phyloP scores from a whole-genome alignment of 2,113 vertebrate genomes.

The Hypocryptadius cinnamomeus region DNA sequence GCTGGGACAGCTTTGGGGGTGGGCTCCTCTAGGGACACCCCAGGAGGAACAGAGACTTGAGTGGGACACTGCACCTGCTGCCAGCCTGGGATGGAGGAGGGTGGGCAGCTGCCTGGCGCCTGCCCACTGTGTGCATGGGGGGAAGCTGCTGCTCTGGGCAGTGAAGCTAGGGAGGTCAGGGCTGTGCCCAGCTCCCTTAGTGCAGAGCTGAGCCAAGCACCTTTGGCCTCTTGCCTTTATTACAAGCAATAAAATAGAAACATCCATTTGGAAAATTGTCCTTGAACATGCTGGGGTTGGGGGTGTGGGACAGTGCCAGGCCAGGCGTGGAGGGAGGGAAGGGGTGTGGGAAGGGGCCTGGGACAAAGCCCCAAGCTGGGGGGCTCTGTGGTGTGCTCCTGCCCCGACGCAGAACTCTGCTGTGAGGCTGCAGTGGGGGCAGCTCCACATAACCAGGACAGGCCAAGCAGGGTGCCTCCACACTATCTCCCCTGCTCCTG shows the following conservation, averaged over 20 bases:
- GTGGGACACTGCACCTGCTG: not conserved
- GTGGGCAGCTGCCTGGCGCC: not conserved
- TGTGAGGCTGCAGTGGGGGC: not conserved
- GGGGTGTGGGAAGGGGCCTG: not conserved
- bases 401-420: not conserved
- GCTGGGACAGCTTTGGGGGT: not conserved
- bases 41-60: not conserved
- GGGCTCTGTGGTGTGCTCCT: not conserved
- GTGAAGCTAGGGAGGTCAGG: not conserved
- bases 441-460: not conserved
- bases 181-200: not conserved
- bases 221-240: slow-evolving; percentile 66
- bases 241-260: slow-evolving; percentile 76
- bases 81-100: not conserved
- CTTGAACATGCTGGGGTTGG: not conserved
- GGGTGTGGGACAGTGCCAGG: not conserved
- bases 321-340: not conserved
- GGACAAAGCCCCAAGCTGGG: not conserved
- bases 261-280: slow-evolving; percentile 67
- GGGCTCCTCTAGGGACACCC: not conserved
- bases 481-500: not conserved
- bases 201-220: not conserved
- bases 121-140: not conserved
- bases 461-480: not conserved
- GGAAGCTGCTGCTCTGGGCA: not conserved